These are phyloP conservation scores for Acronicta leporina DNA, from an alignment of 2,888 invertebrate species.

Conservation along the genomic window DNA sequence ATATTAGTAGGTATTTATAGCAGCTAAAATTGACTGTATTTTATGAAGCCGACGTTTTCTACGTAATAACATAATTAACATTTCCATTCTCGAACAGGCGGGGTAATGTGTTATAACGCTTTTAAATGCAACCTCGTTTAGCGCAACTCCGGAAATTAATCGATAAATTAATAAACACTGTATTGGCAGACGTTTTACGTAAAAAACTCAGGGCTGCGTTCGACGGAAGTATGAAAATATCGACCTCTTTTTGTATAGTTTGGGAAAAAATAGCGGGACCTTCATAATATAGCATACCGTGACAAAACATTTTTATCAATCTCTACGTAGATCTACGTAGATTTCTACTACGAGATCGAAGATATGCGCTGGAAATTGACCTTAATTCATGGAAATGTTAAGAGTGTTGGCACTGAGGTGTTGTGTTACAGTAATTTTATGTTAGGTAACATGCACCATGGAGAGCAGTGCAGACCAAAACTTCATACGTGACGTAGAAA, in stretches of 20 bases:
- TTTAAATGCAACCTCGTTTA: slow-evolving; percentile 27
- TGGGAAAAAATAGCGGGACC: neutral
- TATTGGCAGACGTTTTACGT: slow-evolving; percentile 15
- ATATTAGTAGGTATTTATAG: neutral
- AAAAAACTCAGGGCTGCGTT: slow-evolving; percentile 6
- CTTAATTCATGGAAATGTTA: too few relatives aligned
- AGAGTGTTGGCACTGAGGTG: too few relatives aligned
- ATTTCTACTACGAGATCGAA: neutral
- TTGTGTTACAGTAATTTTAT: too few relatives aligned
- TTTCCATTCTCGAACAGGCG: slow-evolving; percentile 27
- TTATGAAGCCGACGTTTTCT: slow-evolving; percentile 18
- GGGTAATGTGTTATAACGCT: slow-evolving; percentile 16
- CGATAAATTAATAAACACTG: slow-evolving; percentile 39
- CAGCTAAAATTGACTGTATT: slow-evolving; percentile 41
- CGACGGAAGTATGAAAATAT: slow-evolving; percentile 13
- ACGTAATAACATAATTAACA: slow-evolving; percentile 43
- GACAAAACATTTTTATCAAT: neutral
- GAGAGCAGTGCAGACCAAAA: too few relatives aligned
- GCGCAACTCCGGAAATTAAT: slow-evolving; percentile 37
- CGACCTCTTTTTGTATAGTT: slow-evolving; percentile 1
- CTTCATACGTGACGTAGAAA: too few relatives aligned
- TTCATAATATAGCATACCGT: neutral
- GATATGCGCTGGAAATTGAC: neutral
- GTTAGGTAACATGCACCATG: too few relatives aligned
- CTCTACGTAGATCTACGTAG: neutral